phyloP scores from a whole-genome alignment of 2,797 vertebrate species.

The Microhierax caerulescens region DNA sequence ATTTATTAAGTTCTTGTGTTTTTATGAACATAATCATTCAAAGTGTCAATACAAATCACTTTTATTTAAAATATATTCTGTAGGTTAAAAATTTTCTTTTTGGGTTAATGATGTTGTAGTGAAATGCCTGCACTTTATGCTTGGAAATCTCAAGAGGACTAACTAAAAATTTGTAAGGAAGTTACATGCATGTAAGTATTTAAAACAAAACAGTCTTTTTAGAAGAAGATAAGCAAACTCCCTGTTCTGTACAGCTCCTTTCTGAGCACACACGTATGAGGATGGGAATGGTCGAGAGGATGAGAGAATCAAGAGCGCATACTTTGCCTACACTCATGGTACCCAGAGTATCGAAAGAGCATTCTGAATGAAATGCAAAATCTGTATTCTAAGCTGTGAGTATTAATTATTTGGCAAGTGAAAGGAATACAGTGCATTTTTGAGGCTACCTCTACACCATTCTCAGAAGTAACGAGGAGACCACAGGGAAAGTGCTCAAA shows the following conservation, averaged over 20 bases:
- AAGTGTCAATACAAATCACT: background rate
- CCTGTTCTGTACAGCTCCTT: background rate
- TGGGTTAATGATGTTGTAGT: background rate
- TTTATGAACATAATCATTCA: background rate
- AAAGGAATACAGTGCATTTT: conserved; percentile 42
- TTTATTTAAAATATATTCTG: background rate
- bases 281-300: conserved; percentile 12
- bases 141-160: background rate
- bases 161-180: background rate
- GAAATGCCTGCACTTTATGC: background rate
- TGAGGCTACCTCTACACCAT: background rate
- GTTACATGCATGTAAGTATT: background rate
- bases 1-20: background rate
- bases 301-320: background rate
- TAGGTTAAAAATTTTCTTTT: background rate
- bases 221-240: background rate
- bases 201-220: background rate
- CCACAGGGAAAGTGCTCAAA: conserved; percentile 37
- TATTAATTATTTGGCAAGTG: conserved; percentile 41
- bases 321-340: background rate
- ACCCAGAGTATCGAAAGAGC: background rate
- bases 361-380: conserved; percentile 22
- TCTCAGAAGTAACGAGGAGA: conserved; percentile 15
- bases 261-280: background rate
- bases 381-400: background rate